Percentiles rank a stretch among this genome's conserved stretches.
Evolutionary conservation across 2,888 invertebrate genomes (phyloP).

Genomic region (Drosophila demipolita): DNA sequence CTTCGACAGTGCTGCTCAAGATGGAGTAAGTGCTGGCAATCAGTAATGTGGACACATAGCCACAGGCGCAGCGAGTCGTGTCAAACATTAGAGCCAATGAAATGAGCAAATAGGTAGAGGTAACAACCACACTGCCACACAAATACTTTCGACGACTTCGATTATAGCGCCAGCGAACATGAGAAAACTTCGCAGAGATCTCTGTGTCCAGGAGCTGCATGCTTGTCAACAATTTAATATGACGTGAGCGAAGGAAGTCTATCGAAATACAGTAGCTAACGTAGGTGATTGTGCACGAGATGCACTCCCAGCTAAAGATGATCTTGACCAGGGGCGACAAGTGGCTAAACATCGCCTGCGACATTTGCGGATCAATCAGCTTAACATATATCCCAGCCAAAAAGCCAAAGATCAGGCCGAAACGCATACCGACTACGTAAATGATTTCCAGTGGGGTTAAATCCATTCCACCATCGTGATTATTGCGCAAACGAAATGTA

Average conservation of each 20-base stretch:
- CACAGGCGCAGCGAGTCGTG: constrained; percentile 70
- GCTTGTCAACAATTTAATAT: constrained; percentile 57
- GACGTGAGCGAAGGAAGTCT: constrained; percentile 56
- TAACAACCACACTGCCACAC: constrained; percentile 33
- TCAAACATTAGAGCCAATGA: constrained; percentile 67
- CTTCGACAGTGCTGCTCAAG: constrained; percentile 64
- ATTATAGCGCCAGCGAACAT: constrained; percentile 76
- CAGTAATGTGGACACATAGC: constrained; percentile 63
- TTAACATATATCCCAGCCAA: constrained; percentile 62
- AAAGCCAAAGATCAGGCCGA: constrained; percentile 54
- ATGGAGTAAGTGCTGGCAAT: constrained; percentile 66
- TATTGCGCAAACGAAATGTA: constrained; percentile 54
- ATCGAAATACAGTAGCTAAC: constrained; percentile 51
- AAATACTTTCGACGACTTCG: constrained; percentile 71
- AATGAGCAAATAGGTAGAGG: neutral
- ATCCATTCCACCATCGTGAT: constrained; percentile 33
- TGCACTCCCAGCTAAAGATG: constrained; percentile 67
- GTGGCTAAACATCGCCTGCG: constrained; percentile 58
- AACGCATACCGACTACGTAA: constrained; percentile 43
- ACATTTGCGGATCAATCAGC: constrained; percentile 47
- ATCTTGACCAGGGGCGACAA: constrained; percentile 73
- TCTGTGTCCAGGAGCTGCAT: constrained; percentile 70
- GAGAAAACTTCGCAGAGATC: constrained; percentile 58
- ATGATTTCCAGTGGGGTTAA: constrained; percentile 28
- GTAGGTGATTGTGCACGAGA: constrained; percentile 62